Conservation (phyloP, 2,113 vertebrate genomes). For the Neolamprologus sp. region DNA sequence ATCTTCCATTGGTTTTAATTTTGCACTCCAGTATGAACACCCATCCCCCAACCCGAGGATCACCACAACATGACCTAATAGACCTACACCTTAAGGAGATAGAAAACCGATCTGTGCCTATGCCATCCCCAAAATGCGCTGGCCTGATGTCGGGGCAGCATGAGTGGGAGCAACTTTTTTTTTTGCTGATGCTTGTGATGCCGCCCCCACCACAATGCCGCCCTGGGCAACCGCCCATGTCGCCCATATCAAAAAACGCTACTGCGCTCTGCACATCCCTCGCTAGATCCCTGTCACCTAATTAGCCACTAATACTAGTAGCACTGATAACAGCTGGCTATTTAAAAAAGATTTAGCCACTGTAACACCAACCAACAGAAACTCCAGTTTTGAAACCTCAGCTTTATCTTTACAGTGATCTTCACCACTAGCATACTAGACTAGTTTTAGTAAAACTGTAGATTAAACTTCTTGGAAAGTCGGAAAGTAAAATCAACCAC, state of each 20-base stretch:
- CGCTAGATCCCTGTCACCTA: background rate
- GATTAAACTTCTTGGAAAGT: background rate
- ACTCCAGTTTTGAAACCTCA: background rate
- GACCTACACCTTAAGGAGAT: background rate
- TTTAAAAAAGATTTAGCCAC: background rate
- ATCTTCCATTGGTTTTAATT: too few relatives aligned
- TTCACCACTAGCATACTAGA: background rate
- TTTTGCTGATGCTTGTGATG: background rate
- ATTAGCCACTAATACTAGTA: background rate
- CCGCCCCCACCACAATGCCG: background rate
- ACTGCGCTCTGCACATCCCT: background rate
- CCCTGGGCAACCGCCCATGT: accelerated
- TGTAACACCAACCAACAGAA: background rate
- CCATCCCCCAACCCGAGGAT: accelerated
- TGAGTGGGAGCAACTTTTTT: background rate
- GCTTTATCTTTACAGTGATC: background rate
- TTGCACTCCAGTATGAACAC: background rate
- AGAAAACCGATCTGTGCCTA: background rate
- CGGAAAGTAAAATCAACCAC: background rate
- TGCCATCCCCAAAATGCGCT: accelerated
- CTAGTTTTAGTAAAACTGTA: background rate
- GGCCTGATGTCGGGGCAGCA: background rate
- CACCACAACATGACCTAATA: background rate
- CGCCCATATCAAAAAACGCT: accelerated
- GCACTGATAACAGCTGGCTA: background rate